A percentile compares a stretch with the other conserved stretches of the same genome.
Evolutionary conservation across 2,113 vertebrate genomes (phyloP).

Genomic region (Eublepharis macularius): DNA sequence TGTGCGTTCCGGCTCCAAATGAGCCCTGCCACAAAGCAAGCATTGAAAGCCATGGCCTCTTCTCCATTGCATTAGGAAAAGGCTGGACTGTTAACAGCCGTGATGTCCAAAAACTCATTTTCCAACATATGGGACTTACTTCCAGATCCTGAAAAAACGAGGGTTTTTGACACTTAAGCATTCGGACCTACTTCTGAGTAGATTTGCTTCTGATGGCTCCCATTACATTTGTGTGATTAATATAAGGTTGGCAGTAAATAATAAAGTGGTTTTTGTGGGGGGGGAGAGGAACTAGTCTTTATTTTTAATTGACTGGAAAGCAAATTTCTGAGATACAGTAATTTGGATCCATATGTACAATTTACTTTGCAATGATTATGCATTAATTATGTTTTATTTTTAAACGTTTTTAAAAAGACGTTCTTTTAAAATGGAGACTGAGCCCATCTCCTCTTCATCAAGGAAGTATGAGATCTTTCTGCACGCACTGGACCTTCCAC

Average conservation of each 20-base stretch:
- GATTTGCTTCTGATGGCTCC: too few relatives aligned
- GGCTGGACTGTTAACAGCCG: too few relatives aligned
- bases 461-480: not conserved
- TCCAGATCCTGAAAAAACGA: too few relatives aligned
- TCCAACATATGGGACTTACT: too few relatives aligned
- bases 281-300: slow-evolving; percentile 54
- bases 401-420: not conserved
- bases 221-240: too few relatives aligned
- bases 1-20: too few relatives aligned
- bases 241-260: not conserved
- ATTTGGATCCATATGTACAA: not conserved
- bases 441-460: not conserved
- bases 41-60: too few relatives aligned
- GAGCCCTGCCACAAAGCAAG: slow-evolving; percentile 27
- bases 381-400: not conserved
- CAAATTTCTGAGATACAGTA: not conserved
- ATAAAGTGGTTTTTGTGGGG: too few relatives aligned
- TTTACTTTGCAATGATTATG: not conserved
- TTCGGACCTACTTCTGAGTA: too few relatives aligned
- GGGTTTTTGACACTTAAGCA: too few relatives aligned
- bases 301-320: not conserved
- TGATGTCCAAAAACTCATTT: too few relatives aligned
- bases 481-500: not conserved
- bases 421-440: not conserved
- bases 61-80: too few relatives aligned